Evolutionary conservation across 2,113 vertebrate species (phyloP).

Genomic region (Hydrochoerus hydrochaeris): DNA sequence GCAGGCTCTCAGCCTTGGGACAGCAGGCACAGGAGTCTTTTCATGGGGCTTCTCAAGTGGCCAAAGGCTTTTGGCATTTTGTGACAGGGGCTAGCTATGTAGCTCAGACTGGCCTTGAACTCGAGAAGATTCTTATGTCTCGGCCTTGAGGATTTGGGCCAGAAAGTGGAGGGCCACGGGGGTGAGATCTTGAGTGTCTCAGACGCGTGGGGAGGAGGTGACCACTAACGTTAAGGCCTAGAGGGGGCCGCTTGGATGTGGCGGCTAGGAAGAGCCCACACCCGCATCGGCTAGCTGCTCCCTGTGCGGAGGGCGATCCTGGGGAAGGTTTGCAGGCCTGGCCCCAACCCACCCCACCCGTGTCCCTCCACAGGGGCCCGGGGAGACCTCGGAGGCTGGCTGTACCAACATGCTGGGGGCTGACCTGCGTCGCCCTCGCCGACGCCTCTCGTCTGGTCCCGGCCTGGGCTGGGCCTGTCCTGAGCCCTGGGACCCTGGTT

Average conservation of each 20-base stretch:
- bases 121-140: neutral
- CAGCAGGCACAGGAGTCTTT: neutral
- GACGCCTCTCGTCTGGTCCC: conserved; percentile 89
- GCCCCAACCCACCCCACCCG: neutral
- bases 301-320: neutral
- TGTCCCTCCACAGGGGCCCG: conserved; percentile 80
- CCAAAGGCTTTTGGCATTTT: neutral
- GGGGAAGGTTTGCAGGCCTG: neutral
- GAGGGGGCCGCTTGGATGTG: neutral
- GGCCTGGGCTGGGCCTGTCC: conserved; percentile 85
- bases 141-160: neutral
- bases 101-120: neutral
- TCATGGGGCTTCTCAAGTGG: neutral
- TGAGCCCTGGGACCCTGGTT: conserved; percentile 86
- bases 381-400: conserved; percentile 84
- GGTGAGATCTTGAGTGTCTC: neutral
- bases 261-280: neutral
- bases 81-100: neutral
- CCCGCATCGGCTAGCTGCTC: neutral
- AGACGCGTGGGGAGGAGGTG: neutral
- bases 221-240: neutral
- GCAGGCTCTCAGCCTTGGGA: neutral
- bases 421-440: conserved; percentile 86
- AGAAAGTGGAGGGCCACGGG: neutral
- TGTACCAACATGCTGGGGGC: conserved; percentile 87